phyloP scores from a whole-genome alignment of 53 echinoderm and acorn worm genomes.

The Patiria pectinifera region DNA sequence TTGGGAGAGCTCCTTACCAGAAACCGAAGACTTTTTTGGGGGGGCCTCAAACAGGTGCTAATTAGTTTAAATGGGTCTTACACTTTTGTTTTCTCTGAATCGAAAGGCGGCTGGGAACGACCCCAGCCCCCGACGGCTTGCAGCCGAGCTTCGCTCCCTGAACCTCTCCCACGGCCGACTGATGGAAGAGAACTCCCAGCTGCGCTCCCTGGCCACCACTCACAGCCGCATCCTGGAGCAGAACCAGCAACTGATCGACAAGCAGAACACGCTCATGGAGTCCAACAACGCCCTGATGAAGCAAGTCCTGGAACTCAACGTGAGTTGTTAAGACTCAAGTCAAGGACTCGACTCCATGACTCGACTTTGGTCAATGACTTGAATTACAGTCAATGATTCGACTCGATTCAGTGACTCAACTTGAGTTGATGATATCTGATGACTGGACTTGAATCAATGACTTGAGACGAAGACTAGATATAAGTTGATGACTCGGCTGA shows the following conservation, averaged over 20 bases:
- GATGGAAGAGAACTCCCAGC: conserved; percentile 73
- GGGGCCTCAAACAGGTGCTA: too few relatives aligned
- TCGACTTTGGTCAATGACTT: too few relatives aligned
- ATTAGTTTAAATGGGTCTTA: neutral
- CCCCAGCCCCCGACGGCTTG: conserved; percentile 87
- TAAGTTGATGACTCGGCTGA: too few relatives aligned
- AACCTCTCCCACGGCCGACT: conserved; percentile 79
- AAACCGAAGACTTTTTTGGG: too few relatives aligned
- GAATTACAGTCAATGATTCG: too few relatives aligned
- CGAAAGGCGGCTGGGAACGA: conserved; percentile 63
- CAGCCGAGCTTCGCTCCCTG: conserved; percentile 84
- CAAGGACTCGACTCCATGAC: neutral
- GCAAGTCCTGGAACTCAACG: conserved; percentile 78
- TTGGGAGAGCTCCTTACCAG: too few relatives aligned
- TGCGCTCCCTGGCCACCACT: conserved; percentile 53
- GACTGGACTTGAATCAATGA: too few relatives aligned
- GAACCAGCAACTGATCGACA: conserved; percentile 79
- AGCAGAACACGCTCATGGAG: conserved; percentile 88
- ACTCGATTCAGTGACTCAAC: too few relatives aligned
- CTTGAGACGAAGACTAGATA: too few relatives aligned
- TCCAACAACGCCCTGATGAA: conserved; percentile 81
- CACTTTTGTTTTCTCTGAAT: neutral
- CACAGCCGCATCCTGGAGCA: conserved; percentile 81
- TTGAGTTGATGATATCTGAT: neutral
- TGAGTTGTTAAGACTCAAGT: conserved; percentile 23